Conservation (phyloP, 2,888 invertebrate genomes). For the Polietes domitor region DNA sequence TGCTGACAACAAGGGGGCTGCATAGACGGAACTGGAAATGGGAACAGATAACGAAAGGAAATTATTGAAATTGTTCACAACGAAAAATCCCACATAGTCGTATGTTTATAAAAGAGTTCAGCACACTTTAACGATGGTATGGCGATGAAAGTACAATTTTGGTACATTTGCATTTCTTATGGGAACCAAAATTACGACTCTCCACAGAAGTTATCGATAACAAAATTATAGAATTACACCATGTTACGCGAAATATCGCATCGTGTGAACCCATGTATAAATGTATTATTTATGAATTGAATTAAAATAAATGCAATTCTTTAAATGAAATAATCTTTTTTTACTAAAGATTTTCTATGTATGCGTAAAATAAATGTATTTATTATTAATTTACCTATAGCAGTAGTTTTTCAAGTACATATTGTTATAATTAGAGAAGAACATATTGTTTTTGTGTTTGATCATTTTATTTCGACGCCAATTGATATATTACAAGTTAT, state of each 20-base stretch:
- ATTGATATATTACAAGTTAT: too few species aligned
- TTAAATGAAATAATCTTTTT: too few species aligned
- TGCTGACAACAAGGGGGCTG: conserved; percentile 77
- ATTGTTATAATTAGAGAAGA: conserved; percentile 77
- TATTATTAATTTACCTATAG: conserved; percentile 73
- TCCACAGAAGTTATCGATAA: too few species aligned
- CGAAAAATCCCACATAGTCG: conserved; percentile 5
- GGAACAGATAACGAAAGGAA: conserved; percentile 41
- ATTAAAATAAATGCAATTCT: too few species aligned
- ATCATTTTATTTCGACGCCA: not conserved
- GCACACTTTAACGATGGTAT: too few species aligned
- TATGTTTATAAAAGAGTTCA: too few species aligned
- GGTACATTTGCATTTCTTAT: too few species aligned
- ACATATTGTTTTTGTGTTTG: conserved; percentile 70
- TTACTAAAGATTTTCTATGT: not conserved
- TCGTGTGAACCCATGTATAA: not conserved
- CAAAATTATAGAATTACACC: too few species aligned
- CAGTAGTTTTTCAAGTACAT: conserved; percentile 78
- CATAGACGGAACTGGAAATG: conserved; percentile 77
- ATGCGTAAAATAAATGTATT: not conserved
- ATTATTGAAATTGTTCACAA: not conserved
- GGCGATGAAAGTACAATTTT: too few species aligned
- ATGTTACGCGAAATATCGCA: not conserved
- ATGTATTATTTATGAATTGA: conserved; percentile 26
- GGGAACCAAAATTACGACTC: too few species aligned